Evolutionary conservation across 2,113 vertebrate species (phyloP).

Genomic region (Herpetotheres cachinnans): DNA sequence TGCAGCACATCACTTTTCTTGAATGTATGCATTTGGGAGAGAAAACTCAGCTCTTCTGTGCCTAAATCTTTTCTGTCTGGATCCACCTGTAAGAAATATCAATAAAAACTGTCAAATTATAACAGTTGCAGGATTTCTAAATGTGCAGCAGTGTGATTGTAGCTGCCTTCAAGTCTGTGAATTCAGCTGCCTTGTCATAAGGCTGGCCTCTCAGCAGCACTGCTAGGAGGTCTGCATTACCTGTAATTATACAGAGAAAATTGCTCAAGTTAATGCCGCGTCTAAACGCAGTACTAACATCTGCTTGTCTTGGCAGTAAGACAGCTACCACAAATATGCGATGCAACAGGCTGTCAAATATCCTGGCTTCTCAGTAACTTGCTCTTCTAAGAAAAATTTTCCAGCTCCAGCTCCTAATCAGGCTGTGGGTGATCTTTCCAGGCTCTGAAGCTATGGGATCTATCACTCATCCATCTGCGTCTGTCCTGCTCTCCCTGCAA

Average conservation of each 20-base stretch:
- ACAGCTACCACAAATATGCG: not conserved
- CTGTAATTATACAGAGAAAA: slow-evolving; percentile 14
- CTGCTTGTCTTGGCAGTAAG: not conserved
- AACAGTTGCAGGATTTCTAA: not conserved
- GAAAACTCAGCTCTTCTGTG: not conserved
- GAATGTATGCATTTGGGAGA: not conserved
- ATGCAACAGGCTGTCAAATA: slow-evolving; percentile 10
- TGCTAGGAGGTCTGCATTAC: not conserved
- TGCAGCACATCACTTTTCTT: not conserved
- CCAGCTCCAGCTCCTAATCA: not conserved
- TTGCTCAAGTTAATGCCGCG: not conserved
- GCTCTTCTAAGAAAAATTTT: not conserved
- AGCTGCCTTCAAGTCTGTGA: not conserved
- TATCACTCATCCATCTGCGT: not conserved
- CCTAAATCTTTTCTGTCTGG: not conserved
- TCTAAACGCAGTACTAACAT: not conserved
- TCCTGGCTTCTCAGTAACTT: not conserved
- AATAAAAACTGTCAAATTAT: not conserved
- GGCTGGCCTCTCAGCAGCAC: not conserved
- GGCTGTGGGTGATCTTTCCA: not conserved
- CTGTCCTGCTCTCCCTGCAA: not conserved
- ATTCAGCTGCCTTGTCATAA: not conserved
- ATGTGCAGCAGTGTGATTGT: not conserved
- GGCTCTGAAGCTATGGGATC: not conserved
- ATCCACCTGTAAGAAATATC: not conserved